A percentile compares a stretch with the other conserved stretches of the same genome.
Evolutionary conservation across 2,113 vertebrate species (phyloP).

Genomic region (Poeciliopsis occidentalis): DNA sequence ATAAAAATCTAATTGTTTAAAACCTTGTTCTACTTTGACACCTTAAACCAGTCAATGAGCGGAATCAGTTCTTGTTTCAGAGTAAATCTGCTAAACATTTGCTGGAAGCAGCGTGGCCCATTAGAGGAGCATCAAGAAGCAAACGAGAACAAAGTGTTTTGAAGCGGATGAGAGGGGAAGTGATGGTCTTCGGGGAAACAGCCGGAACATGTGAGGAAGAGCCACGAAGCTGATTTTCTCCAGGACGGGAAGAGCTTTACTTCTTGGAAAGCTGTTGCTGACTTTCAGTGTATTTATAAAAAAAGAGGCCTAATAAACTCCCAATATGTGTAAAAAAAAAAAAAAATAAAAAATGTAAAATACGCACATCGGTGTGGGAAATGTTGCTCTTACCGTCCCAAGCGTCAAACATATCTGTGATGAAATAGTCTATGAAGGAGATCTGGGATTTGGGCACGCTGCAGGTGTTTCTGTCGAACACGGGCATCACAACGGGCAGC

Average conservation of each 20-base stretch:
- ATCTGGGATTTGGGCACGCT: slow-evolving; percentile 98
- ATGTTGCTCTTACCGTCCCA: slow-evolving; percentile 89
- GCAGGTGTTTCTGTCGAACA: slow-evolving; percentile 95
- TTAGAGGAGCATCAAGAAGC: neutral
- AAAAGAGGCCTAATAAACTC: neutral
- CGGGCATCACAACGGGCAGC: slow-evolving; percentile 96
- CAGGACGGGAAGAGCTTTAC: neutral
- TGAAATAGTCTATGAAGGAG: slow-evolving; percentile 98
- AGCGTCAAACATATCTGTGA: slow-evolving; percentile 96
- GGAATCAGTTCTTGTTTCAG: neutral
- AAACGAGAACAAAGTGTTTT: neutral
- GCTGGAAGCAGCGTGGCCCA: neutral
- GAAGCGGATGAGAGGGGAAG: neutral
- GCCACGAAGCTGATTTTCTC: slow-evolving; percentile 1
- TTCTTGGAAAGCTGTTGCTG: slow-evolving; percentile 1
- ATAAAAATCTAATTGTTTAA: neutral
- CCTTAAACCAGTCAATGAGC: neutral
- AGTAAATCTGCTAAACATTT: neutral
- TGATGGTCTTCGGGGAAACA: neutral
- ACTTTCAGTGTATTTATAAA: neutral
- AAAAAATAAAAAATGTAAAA: neutral
- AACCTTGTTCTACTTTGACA: neutral
- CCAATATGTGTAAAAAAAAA: no score
- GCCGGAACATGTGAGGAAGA: neutral
- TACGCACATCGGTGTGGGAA: neutral